Percentiles rank a stretch among this genome's conserved stretches.
phyloP scores from a whole-genome alignment of 2,113 vertebrate species.

The Triplophysa tibetana region DNA sequence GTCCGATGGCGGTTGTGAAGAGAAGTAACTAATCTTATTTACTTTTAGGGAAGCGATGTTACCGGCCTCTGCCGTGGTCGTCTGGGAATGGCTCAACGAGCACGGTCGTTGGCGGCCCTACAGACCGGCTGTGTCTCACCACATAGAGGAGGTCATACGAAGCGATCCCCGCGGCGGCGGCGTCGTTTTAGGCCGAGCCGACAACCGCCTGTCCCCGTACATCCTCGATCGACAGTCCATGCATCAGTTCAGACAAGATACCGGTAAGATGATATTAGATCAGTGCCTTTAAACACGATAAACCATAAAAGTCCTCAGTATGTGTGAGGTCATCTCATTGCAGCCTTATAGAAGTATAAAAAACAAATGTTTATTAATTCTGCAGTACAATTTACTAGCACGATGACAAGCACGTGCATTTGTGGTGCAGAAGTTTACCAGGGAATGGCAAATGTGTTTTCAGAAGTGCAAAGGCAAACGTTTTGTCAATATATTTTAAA shows the following conservation, averaged over 20 bases:
- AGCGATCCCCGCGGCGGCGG: constrained; percentile 87
- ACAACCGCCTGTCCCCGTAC: constrained; percentile 86
- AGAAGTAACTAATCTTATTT: not conserved
- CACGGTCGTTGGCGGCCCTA: constrained; percentile 94
- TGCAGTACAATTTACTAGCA: too few relatives aligned
- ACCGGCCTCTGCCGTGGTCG: constrained; percentile 88
- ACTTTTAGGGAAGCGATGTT: constrained; percentile 71
- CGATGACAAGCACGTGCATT: too few relatives aligned
- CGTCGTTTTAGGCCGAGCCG: constrained; percentile 91
- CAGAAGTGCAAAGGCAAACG: too few relatives aligned
- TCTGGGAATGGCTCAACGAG: constrained; percentile 98
- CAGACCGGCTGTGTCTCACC: constrained; percentile 91
- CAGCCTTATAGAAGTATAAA: too few relatives aligned
- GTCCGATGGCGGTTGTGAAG: too few relatives aligned
- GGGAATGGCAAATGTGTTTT: too few relatives aligned
- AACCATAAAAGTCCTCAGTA: too few relatives aligned
- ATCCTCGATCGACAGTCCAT: constrained; percentile 92
- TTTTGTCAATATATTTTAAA: too few relatives aligned
- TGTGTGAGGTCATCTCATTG: too few relatives aligned
- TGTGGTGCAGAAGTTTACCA: too few relatives aligned
- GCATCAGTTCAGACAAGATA: constrained; percentile 94
- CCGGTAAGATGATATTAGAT: constrained; percentile 73
- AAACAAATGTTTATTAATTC: too few relatives aligned
- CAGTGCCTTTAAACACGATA: too few relatives aligned
- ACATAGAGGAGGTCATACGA: constrained; percentile 92